Conservation (phyloP, 2,888 invertebrate species). For the Lochmaea capreae region DNA sequence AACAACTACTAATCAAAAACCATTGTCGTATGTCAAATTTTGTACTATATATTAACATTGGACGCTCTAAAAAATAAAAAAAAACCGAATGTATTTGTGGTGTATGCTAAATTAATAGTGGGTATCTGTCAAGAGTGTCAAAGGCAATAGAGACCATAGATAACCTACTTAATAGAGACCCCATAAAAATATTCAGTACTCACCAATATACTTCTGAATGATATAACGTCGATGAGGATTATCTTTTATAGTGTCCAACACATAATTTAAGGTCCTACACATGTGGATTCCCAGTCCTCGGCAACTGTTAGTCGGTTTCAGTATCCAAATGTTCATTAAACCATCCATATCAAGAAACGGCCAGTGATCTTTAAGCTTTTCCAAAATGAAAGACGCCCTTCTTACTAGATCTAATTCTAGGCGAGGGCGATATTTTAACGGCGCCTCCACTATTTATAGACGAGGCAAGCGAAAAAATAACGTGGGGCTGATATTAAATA, state of each 20-base stretch:
- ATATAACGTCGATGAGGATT: slow-evolving; percentile 76
- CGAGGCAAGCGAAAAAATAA: background rate
- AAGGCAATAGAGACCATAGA: too few species aligned
- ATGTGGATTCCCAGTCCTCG: slow-evolving; percentile 87
- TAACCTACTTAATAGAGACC: too few species aligned
- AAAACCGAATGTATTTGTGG: background rate
- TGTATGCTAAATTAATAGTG: too few species aligned
- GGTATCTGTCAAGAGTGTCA: too few species aligned
- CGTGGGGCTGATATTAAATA: background rate
- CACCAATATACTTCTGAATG: slow-evolving; percentile 92
- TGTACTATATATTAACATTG: slow-evolving; percentile 83
- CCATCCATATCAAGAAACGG: slow-evolving; percentile 81
- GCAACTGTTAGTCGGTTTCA: slow-evolving; percentile 87
- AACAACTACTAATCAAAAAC: slow-evolving; percentile 84
- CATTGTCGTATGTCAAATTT: slow-evolving; percentile 94
- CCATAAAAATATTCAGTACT: slow-evolving; percentile 43
- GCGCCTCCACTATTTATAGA: background rate
- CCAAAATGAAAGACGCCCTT: slow-evolving; percentile 70
- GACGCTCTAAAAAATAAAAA: slow-evolving; percentile 68
- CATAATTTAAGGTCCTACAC: slow-evolving; percentile 79
- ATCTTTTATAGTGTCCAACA: slow-evolving; percentile 72
- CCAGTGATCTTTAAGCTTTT: slow-evolving; percentile 70
- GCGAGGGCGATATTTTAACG: background rate
- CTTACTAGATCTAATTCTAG: slow-evolving; percentile 57
- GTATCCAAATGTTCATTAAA: slow-evolving; percentile 87